Evolutionary conservation across 2,113 vertebrate genomes (phyloP).

Genomic region (Odontophorus gujanensis): DNA sequence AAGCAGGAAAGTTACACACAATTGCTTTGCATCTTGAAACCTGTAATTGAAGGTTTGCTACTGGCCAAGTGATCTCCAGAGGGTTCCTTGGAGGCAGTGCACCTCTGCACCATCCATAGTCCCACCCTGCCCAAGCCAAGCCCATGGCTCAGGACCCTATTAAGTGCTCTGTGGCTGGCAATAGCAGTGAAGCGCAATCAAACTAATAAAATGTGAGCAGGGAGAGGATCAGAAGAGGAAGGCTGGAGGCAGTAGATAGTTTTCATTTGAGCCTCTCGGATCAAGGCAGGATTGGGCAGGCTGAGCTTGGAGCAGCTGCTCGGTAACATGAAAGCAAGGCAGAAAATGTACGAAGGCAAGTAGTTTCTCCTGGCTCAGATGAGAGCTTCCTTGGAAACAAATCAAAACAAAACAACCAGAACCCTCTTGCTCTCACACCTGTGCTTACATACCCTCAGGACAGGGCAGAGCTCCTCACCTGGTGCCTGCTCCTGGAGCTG

Average conservation of each 20-base stretch:
- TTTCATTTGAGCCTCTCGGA: background rate
- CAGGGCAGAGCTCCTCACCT: background rate
- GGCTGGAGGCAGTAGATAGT: background rate
- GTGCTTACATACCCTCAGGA: accelerated
- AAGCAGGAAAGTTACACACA: background rate
- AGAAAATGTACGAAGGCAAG: background rate
- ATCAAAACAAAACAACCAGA: too few relatives aligned
- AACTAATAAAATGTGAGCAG: background rate
- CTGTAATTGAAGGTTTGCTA: background rate
- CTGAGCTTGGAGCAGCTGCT: background rate
- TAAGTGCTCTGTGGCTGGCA: background rate
- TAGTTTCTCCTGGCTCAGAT: background rate
- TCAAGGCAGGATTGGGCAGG: background rate
- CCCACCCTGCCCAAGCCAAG: background rate
- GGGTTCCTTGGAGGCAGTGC: background rate
- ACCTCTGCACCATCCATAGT: background rate
- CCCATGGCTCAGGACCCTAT: background rate
- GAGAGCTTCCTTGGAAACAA: background rate
- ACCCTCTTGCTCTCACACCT: background rate
- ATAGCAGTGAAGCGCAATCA: background rate
- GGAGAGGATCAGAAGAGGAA: background rate
- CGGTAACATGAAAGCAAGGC: background rate
- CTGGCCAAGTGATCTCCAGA: background rate
- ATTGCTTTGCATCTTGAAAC: constrained; percentile 2
- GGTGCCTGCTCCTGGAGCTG: background rate